A percentile compares a stretch with the other conserved stretches of the same genome.
Conservation (phyloP, 2,888 invertebrate genomes). For the Malacosoma neustria region DNA sequence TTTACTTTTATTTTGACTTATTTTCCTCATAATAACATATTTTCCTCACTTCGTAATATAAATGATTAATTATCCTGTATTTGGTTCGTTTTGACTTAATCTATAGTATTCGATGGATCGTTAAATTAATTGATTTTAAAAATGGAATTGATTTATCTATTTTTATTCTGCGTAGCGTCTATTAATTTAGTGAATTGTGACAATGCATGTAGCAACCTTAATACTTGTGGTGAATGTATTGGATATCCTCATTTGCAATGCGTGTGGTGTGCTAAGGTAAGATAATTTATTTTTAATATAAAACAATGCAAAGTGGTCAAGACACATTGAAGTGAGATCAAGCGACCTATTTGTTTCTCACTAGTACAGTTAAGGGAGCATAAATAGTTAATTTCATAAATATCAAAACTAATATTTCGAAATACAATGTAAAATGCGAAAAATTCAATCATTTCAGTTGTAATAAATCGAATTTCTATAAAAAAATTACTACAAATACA, state of each 20-base stretch:
- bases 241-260: slow-evolving; percentile 27
- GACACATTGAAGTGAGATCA: background rate
- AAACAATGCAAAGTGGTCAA: too few relatives aligned
- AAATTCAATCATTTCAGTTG: too few relatives aligned
- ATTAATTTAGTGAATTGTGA: slow-evolving; percentile 11
- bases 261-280: slow-evolving; percentile 46
- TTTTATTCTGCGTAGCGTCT: too few relatives aligned
- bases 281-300: slow-evolving; percentile 3
- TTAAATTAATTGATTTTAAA: background rate
- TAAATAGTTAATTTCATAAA: too few relatives aligned
- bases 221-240: slow-evolving; percentile 41
- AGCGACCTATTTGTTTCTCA: too few relatives aligned
- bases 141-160: background rate
- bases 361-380: too few relatives aligned
- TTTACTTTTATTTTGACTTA: background rate
- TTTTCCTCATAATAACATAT: background rate
- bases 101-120: background rate
- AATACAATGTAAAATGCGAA: too few relatives aligned
- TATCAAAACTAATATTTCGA: too few relatives aligned
- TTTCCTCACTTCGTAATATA: background rate
- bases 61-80: background rate
- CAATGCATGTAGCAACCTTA: slow-evolving; percentile 13
- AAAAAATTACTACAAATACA: too few relatives aligned
- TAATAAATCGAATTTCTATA: too few relatives aligned
- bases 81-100: background rate